These are phyloP conservation scores for Leptogaster cylindrica DNA, from an alignment of 2,888 invertebrate genomes.

Conservation along the genomic window DNA sequence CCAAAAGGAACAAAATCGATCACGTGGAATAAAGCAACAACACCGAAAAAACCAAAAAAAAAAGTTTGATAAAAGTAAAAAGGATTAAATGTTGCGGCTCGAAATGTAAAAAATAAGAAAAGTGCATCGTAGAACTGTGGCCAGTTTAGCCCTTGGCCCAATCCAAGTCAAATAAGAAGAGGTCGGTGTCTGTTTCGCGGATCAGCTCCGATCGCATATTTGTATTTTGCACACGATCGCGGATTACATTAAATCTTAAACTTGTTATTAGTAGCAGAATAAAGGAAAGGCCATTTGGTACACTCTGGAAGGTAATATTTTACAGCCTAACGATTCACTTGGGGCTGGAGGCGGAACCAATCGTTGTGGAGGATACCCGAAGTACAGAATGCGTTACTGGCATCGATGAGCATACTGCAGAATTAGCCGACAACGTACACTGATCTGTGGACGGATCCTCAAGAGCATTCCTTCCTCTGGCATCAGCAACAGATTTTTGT, in stretches of 20 bases:
- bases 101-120: not conserved
- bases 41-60: not conserved
- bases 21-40: not conserved
- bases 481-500: no score
- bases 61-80: not conserved
- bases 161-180: conserved; percentile 34
- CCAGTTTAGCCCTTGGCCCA: conserved; percentile 31
- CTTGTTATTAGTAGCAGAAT: conserved; percentile 45
- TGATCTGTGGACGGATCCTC: not conserved
- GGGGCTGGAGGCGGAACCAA: conserved; percentile 46
- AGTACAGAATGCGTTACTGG: conserved; percentile 16
- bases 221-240: conserved; percentile 46
- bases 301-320: conserved; percentile 46
- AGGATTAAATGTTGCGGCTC: not conserved
- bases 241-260: conserved; percentile 42
- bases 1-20: not conserved
- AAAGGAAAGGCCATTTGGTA: conserved; percentile 41
- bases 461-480: not conserved
- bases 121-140: conserved; percentile 10
- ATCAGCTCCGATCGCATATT: conserved; percentile 43
- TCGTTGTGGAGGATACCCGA: conserved; percentile 31
- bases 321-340: conserved; percentile 47
- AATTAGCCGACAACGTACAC: conserved; percentile 16
- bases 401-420: conserved; percentile 6
- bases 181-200: conserved; percentile 17